A percentile compares a stretch with the other conserved stretches of the same genome.
These are phyloP conservation scores for Cardinalis cardinalis DNA, from an alignment of 2,113 vertebrate genomes.

Conservation along the genomic window DNA sequence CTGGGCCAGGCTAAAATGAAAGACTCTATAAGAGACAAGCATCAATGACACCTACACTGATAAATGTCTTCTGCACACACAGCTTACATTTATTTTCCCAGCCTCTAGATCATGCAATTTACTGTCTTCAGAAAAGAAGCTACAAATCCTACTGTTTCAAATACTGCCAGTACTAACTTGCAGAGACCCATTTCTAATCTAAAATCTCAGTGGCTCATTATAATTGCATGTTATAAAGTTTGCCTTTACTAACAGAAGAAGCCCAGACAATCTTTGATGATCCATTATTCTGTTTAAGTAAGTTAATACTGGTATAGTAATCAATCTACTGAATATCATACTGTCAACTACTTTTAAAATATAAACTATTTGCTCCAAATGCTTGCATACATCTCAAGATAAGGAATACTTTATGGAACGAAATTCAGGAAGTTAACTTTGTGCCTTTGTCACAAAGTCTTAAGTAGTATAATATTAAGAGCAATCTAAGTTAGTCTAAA, in stretches of 20 bases:
- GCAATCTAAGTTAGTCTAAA: background rate
- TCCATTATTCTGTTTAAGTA: background rate
- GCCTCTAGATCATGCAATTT: background rate
- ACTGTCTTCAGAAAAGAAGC: background rate
- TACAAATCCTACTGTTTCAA: background rate
- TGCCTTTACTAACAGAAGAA: conserved; percentile 11
- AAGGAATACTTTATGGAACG: background rate
- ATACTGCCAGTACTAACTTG: conserved; percentile 13
- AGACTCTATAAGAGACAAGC: background rate
- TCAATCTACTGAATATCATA: background rate
- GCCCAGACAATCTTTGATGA: background rate
- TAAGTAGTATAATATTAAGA: background rate
- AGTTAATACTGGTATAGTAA: background rate
- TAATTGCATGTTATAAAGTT: background rate
- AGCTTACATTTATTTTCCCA: background rate
- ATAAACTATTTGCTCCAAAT: background rate
- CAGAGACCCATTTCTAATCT: conserved; percentile 28
- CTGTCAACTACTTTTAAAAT: background rate
- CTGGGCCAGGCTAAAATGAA: background rate
- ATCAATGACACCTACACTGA: background rate
- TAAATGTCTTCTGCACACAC: background rate
- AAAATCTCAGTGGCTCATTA: conserved; percentile 35
- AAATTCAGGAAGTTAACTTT: background rate
- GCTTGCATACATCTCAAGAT: background rate
- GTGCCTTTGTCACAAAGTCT: background rate